phyloP scores from a whole-genome alignment of 2,797 vertebrate genomes.

The Cichlasoma orientale region DNA sequence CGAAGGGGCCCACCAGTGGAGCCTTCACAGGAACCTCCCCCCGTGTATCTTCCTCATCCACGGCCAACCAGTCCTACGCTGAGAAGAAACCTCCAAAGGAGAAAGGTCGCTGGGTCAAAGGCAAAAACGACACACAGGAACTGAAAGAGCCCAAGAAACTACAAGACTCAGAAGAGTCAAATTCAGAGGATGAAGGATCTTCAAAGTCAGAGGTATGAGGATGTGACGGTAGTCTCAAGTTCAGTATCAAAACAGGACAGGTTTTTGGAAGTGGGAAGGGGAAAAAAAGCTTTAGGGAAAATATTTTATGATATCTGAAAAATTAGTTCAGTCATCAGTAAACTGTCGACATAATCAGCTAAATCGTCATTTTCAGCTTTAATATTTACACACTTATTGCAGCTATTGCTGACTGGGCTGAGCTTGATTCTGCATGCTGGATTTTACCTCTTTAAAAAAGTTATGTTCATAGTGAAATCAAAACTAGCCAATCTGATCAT shows the following conservation, averaged over 20 bases:
- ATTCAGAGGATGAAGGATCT: constrained; percentile 95
- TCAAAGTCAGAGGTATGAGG: constrained; percentile 93
- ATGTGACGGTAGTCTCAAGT: not conserved
- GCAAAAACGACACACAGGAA: constrained; percentile 87
- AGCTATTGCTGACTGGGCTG: not conserved
- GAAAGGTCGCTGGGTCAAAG: constrained; percentile 87
- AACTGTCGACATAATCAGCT: not conserved
- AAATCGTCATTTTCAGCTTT: not conserved
- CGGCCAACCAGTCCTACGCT: constrained; percentile 70
- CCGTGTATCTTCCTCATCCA: constrained; percentile 80
- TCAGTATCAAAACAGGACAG: not conserved
- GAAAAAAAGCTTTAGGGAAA: not conserved
- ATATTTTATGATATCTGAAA: not conserved
- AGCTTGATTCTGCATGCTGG: not conserved
- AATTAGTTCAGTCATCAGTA: not conserved
- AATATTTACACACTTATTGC: rapidly evolving
- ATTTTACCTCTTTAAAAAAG: not conserved
- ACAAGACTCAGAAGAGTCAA: constrained; percentile 91
- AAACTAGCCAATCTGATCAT: not conserved
- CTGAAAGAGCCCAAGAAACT: constrained; percentile 89
- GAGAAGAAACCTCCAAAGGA: constrained; percentile 94
- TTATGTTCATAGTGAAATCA: not conserved
- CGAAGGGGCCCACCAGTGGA: constrained; percentile 72
- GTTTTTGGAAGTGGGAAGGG: no score
- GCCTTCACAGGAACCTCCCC: constrained; percentile 86